Percentiles rank a stretch among this genome's conserved stretches.
These are phyloP conservation scores for Leucopternis melanops DNA, from an alignment of 2,113 vertebrate genomes.

Conservation along the genomic window DNA sequence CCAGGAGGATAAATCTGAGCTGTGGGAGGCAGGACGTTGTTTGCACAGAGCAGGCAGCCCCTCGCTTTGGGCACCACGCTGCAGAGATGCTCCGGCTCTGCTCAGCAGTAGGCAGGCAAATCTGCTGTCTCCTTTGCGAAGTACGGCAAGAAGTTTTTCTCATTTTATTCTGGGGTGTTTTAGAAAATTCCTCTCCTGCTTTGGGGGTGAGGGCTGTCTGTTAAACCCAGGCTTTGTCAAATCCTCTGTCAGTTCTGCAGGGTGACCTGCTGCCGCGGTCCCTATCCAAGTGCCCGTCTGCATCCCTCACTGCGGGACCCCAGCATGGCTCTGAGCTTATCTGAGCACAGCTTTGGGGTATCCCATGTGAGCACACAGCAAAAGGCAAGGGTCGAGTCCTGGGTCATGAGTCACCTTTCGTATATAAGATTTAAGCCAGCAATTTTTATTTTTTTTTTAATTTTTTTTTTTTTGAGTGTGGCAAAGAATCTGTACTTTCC, in stretches of 20 bases:
- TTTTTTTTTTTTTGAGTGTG: not conserved
- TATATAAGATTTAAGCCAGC: not conserved
- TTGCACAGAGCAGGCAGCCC: not conserved
- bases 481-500: not conserved
- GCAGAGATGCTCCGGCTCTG: not conserved
- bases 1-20: not conserved
- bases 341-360: not conserved
- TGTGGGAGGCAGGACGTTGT: not conserved
- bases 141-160: not conserved
- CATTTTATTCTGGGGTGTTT: not conserved
- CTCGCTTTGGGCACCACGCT: not conserved
- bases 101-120: not conserved
- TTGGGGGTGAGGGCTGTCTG: not conserved
- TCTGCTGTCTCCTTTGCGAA: not conserved
- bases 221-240: not conserved
- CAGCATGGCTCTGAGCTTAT: not conserved
- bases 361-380: not conserved
- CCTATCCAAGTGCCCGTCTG: not conserved
- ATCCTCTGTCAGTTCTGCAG: not conserved
- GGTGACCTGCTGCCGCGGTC: not conserved
- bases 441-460: not conserved
- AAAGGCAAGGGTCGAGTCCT: not conserved
- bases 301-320: rapidly evolving
- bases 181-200: not conserved
- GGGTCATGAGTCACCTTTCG: not conserved